Base-by-base conservation (phyloP, 2,888 invertebrate genomes). In the Tenthredo amoena region DNA sequence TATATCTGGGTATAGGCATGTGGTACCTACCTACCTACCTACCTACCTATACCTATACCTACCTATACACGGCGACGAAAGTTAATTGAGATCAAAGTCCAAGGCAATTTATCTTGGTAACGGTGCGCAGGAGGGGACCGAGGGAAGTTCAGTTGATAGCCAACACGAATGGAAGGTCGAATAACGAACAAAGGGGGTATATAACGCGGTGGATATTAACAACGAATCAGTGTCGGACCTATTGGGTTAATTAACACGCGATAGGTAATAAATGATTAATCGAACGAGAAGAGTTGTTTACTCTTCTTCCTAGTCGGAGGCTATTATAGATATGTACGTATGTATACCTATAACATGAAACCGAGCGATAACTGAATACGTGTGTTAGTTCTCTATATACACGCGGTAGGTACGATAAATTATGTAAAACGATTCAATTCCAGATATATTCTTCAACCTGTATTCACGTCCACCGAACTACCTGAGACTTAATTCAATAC, bases 1-100 rank as follows among this genome's bases (percentile, higher is more conserved):
- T 26, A 26, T 26, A 1, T 26, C 26, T 26, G 21, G 15, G 40
- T 26, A 81, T 18, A 31, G 37, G 43, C n/a, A 31, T n/a, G 79
- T 47, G 31, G 7, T 50, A 50, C 50, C 50, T 50, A 50, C 50
- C 50, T 47, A 40, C 40, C 47, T 47, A 12, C 10, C 47, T n/a
- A 55, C 55, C 68, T 68, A 26, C n/a, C 21, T 65, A n/a, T n/a
- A n/a, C n/a, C n/a, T n/a, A n/a, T n/a, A 31, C 21, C 65, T 21
- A 21, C 43, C n/a, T n/a, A 76, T 31, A 62, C 40, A 43, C 37
- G 34, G 26, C 81, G 81, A 65, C 81, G 65, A 82, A 65, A 68
- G 65, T 82, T 82, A 82, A 82, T 82, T 82, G 65, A 62, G 82
- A 82, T 82, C 82, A 82, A 68, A 82, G 82, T 82, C 58, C 82